phyloP scores from a whole-genome alignment of 1,140 invertebrate genomes.

The Brachionus rotundiformis region DNA sequence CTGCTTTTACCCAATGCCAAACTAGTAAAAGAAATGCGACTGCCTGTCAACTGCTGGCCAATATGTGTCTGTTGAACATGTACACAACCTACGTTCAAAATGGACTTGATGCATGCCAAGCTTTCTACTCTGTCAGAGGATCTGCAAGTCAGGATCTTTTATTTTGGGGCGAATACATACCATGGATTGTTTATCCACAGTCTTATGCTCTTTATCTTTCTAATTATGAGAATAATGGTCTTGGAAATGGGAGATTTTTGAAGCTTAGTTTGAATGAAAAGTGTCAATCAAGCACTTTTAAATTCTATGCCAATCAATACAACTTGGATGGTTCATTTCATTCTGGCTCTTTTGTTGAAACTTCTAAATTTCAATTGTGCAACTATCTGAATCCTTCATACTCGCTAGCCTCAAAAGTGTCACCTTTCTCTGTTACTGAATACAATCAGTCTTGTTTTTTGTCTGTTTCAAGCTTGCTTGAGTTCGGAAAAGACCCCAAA shows the following conservation, averaged over 20 bases:
- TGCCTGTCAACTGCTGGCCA: conserved; percentile 70
- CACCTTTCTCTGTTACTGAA: conserved; percentile 66
- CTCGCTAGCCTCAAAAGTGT: conserved; percentile 63
- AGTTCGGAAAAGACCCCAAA: conserved; percentile 61
- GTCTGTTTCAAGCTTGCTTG: conserved; percentile 63
- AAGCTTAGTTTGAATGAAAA: conserved; percentile 54
- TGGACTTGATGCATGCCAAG: conserved; percentile 65
- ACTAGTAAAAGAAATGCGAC: conserved; percentile 53
- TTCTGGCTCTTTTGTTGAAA: conserved; percentile 54
- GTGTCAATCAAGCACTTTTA: conserved; percentile 64
- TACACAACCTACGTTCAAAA: conserved; percentile 58
- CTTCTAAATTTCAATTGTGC: conserved; percentile 58
- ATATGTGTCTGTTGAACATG: conserved; percentile 70
- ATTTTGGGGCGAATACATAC: conserved; percentile 57
- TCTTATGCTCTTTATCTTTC: conserved; percentile 62
- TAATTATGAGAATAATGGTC: conserved; percentile 65
- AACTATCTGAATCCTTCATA: conserved; percentile 58
- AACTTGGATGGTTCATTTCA: conserved; percentile 56
- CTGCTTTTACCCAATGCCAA: not conserved
- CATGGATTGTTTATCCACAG: conserved; percentile 67
- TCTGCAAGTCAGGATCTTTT: conserved; percentile 4
- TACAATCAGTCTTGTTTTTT: conserved; percentile 65
- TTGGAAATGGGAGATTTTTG: conserved; percentile 59
- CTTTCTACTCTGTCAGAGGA: conserved; percentile 57
- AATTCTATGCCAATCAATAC: conserved; percentile 60